Evolutionary conservation across 2,888 invertebrate genomes (phyloP), one percentile per base, ranked within the genome.

Genomic region (Tanaodytes sp.): DNA sequence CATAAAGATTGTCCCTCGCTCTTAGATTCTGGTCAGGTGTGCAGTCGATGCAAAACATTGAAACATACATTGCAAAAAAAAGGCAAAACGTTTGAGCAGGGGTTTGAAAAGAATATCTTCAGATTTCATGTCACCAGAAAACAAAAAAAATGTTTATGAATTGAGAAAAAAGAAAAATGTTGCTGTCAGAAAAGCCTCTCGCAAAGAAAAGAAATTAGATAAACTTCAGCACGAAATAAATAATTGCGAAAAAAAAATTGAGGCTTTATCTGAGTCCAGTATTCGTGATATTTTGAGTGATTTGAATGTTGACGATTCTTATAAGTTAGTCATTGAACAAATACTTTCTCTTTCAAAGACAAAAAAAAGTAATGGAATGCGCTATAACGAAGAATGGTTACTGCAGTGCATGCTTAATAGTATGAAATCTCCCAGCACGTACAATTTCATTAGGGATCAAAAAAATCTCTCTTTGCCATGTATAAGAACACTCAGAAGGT

Each of bases 301-400:
- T 9, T 11, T 11, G 1, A 46, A 57, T 27, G 23, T 57, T 8
- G 14, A 40, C 46, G 37, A 42, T 0, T 31, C 15, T 27, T 37
- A 58, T 20, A 31, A 43, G 12, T 14, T 51, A 1, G 23, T 58
- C 20, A 59, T 59, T 11, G 14, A 45, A 12, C 46, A 66, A 54
- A 66, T 59, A 2, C 11, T 66, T n/a, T 1, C 5, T 4, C 14
- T 33, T 23, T 19, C 58, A 5, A 59, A 42, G 42, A 18, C 6
- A n/a, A 54, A 59, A 36, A 59, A 33, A 23, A 9, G 4, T n/a
- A 52, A 46, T 12, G 52, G 43, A 0, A 48, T 15, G 33, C 37
- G 66, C 14, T 66, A 66, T 14, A 18, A 59, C 36, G 33, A 37
- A n/a, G 66, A 66, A n/a, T 59, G 54, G 66, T 5, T 66, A 2